Base-by-base conservation (phyloP, 2,888 invertebrate genomes). In the Rugalucina vietnamica region DNA sequence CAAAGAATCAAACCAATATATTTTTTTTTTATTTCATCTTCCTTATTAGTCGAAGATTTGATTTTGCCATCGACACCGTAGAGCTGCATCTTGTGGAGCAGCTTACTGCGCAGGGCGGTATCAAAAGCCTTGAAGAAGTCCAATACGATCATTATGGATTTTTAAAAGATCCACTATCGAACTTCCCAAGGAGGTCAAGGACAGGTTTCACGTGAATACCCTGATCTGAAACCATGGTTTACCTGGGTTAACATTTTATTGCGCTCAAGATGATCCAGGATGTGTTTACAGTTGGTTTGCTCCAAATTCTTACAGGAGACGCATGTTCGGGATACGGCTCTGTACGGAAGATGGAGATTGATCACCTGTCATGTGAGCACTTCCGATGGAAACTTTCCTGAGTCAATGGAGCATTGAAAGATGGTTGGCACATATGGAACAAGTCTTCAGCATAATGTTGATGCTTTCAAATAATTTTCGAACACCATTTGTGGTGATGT, bases 201-300 rank as follows among this genome's bases (percentile, higher is more conserved):
- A 82, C 57, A 24, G 82, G 81, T 3, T 79, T 81, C 86, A 69
- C 82, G 86, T 8, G 86, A 86, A 29, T 79, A 73, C 18, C 86
- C 79, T n/a, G n/a, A 39, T 37, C 77, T 32, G 50, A 85, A 84
- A 8, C 87, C 85, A 71, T 88, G 84, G 54, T 88, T 85, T 5
- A 86, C 60, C 2, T 49, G 34, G 3, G 82, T 86, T 2, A 87
- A 79, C 10, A 88, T 79, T 24, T 73, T 75, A 72, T 84, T 57
- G 36, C 32, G 65, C 50, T 88, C 86, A 12, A 85, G 73, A 34
- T 87, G 86, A 8, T 74, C 77, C n/a, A 81, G 54, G 2, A 88
- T 80, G 29, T 88, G 87, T 57, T 81, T 80, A 49, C 82, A 87
- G 74, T 83, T 86, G 32, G 83, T 84, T 24, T 60, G 60, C n/a